These are phyloP conservation scores for Nyctalus aviator DNA, from an alignment of 2,797 vertebrate genomes.

Conservation along the genomic window DNA sequence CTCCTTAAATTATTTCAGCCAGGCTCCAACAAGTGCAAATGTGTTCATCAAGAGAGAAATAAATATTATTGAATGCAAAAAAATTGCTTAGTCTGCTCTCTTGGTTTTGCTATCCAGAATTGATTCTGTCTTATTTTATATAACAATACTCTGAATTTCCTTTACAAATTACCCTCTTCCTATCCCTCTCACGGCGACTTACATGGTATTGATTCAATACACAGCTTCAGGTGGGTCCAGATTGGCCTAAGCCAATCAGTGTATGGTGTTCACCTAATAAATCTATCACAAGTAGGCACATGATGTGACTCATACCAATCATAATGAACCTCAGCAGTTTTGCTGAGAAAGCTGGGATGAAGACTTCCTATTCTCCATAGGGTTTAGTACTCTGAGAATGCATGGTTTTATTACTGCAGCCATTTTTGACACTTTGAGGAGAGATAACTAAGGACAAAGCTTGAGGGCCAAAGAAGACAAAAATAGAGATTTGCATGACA, in stretches of 20 bases:
- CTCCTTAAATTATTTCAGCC: neutral
- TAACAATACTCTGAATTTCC: neutral
- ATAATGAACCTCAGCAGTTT: neutral
- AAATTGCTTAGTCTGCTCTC: neutral
- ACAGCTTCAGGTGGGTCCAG: neutral
- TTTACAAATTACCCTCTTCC: neutral
- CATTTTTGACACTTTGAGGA: conserved; percentile 5
- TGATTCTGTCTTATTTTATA: neutral
- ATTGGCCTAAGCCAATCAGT: neutral
- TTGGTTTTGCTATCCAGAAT: neutral
- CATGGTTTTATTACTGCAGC: neutral
- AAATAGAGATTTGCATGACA: neutral
- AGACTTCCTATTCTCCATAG: neutral
- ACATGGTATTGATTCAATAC: neutral
- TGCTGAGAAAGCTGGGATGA: neutral
- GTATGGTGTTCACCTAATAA: neutral
- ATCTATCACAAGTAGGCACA: neutral
- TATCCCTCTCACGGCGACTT: neutral
- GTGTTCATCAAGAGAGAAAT: neutral
- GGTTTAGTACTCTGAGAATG: neutral
- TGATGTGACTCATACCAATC: neutral
- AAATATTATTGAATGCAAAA: neutral
- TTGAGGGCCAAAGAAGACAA: neutral
- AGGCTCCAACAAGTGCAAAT: neutral
- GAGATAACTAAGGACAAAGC: neutral